Evolutionary conservation across 2,113 vertebrate species (phyloP).

Genomic region (Octodon degus): DNA sequence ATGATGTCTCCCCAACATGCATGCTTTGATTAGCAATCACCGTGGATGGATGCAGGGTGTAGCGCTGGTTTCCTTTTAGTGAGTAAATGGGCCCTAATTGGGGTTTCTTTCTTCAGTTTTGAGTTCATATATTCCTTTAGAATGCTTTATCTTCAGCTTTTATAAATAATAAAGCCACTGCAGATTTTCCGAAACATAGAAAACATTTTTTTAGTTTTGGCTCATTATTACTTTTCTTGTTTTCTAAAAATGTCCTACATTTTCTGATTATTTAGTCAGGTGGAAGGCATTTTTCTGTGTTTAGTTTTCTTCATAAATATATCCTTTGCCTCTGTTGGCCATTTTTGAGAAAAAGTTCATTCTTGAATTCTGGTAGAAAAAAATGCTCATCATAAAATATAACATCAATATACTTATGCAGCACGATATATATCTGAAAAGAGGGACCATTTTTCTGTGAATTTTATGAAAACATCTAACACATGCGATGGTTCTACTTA

Average conservation of each 20-base stretch:
- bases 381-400: neutral
- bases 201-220: neutral
- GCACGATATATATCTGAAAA: neutral
- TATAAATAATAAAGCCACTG: conserved; percentile 14
- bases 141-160: neutral
- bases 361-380: conserved; percentile 20
- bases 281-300: neutral
- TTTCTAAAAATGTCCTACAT: neutral
- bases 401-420: neutral
- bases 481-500: neutral
- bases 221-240: neutral
- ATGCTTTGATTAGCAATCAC: neutral
- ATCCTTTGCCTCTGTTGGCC: neutral
- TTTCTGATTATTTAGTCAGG: neutral
- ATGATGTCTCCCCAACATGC: neutral
- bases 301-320: neutral
- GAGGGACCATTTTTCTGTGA: neutral
- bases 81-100: neutral
- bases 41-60: neutral
- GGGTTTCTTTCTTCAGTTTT: neutral
- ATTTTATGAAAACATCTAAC: neutral
- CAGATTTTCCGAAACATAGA: neutral
- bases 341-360: neutral
- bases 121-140: neutral
- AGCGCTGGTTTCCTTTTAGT: neutral